phyloP scores from a whole-genome alignment of 2,113 vertebrate species.

The Pelmatolapia mariae region DNA sequence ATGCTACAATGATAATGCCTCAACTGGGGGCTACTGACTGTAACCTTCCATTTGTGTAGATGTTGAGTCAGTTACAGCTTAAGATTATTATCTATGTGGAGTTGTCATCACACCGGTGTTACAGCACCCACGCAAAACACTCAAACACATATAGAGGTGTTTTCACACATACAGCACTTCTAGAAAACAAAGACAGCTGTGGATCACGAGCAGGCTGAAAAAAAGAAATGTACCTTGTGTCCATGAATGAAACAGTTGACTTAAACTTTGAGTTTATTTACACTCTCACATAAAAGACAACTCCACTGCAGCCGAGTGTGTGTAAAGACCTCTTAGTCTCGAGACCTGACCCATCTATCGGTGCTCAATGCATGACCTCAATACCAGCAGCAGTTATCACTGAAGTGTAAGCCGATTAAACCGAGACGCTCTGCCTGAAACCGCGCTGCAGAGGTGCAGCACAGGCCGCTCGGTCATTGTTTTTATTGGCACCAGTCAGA shows the following conservation, averaged over 20 bases:
- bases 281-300: neutral
- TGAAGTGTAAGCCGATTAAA: constrained; percentile 52
- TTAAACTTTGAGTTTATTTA: neutral
- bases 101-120: neutral
- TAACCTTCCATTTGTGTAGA: neutral
- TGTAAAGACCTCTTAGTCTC: constrained; percentile 21
- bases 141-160: neutral
- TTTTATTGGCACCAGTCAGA: neutral
- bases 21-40: neutral
- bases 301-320: neutral
- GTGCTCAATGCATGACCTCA: neutral
- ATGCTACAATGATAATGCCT: neutral
- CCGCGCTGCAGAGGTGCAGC: neutral
- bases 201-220: neutral
- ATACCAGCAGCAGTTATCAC: constrained; percentile 17
- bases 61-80: neutral
- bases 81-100: neutral
- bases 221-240: neutral
- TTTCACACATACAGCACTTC: neutral
- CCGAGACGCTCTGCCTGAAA: neutral
- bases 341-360: constrained; percentile 4
- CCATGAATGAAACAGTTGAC: neutral
- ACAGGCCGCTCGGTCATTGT: neutral
- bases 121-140: neutral
- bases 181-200: neutral